phyloP scores from a whole-genome alignment of 2,113 vertebrate species.

The Centropus unirufus region DNA sequence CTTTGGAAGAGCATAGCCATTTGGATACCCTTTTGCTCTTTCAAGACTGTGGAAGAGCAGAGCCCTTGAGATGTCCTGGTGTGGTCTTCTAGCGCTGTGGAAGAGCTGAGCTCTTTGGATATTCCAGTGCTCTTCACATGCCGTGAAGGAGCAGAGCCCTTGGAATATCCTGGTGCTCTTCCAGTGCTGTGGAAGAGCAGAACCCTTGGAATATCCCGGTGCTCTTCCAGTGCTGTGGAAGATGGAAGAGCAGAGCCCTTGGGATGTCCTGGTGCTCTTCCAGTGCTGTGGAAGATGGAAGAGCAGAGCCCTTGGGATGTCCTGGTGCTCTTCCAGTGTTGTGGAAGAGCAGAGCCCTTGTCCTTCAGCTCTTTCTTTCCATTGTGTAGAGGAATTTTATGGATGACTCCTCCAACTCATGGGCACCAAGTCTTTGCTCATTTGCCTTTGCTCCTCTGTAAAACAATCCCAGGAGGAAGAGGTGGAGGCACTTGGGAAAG shows the following conservation, averaged over 20 bases:
- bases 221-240: accelerated
- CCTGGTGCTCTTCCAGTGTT: accelerated
- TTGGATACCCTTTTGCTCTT: too few species aligned
- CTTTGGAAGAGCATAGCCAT: too few species aligned
- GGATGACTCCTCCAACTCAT: background rate
- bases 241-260: background rate
- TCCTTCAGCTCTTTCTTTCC: background rate
- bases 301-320: background rate
- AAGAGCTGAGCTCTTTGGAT: too few species aligned
- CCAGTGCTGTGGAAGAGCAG: too few species aligned
- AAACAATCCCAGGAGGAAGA: background rate
- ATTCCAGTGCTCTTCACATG: too few species aligned
- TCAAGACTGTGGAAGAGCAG: too few species aligned
- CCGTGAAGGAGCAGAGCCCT: too few species aligned
- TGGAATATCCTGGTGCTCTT: too few species aligned
- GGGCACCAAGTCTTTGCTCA: background rate
- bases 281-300: too few species aligned
- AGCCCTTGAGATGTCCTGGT: too few species aligned
- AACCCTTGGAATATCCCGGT: background rate
- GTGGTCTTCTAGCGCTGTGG: too few species aligned
- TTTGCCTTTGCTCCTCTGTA: accelerated
- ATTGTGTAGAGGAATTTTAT: accelerated
- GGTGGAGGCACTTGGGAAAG: background rate
- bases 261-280: too few species aligned
- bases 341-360: background rate